Percentiles rank a stretch among this genome's conserved stretches.
Evolutionary conservation across 2,797 vertebrate species (phyloP).

Genomic region (Loris lydekkerianus): DNA sequence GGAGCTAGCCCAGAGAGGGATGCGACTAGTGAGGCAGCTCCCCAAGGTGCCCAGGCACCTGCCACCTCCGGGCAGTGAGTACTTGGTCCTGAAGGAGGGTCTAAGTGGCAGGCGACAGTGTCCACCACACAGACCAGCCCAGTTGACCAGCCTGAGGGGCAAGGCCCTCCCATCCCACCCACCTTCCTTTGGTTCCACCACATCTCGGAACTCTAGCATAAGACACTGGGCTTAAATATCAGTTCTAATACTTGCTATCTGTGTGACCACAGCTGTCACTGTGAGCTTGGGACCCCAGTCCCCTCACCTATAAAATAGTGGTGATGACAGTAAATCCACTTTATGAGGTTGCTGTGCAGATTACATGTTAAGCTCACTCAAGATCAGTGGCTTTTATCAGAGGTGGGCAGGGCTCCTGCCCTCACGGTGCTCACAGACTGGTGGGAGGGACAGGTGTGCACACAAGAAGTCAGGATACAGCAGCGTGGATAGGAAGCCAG

Average conservation of each 20-base stretch:
- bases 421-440: neutral
- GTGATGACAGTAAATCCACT: neutral
- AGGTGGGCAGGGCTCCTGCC: neutral
- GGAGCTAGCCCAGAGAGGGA: neutral
- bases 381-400: neutral
- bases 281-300: neutral
- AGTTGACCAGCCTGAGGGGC: neutral
- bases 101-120: rapidly evolving
- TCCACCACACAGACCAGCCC: neutral
- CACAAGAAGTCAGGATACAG: neutral
- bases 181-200: neutral
- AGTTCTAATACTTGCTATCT: neutral
- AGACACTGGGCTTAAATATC: neutral
- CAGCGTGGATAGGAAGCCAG: neutral
- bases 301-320: neutral
- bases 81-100: neutral
- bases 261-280: too few relatives aligned
- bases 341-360: neutral
- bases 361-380: neutral
- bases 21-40: neutral
- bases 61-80: rapidly evolving
- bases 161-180: rapidly evolving
- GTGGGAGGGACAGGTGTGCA: neutral
- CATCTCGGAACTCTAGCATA: rapidly evolving
- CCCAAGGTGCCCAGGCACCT: neutral